Conservation (phyloP, 2,797 vertebrate species). For the Enteromius afrohamiltoni region DNA sequence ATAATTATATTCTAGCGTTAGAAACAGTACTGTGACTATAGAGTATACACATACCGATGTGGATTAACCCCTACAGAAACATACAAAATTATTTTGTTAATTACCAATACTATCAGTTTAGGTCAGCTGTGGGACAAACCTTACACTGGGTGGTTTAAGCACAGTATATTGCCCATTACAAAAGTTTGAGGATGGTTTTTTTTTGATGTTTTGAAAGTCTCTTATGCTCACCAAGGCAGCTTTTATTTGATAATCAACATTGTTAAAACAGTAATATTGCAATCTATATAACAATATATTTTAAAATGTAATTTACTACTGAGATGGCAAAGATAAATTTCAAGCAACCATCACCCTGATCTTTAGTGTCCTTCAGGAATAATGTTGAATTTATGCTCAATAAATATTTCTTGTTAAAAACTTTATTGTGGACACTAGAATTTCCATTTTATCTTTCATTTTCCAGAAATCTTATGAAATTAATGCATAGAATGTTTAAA, state of each 20-base stretch:
- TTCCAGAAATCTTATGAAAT: too few species aligned
- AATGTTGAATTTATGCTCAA: background rate
- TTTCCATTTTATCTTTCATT: too few species aligned
- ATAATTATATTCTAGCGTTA: background rate
- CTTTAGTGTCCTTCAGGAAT: background rate
- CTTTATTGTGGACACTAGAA: background rate
- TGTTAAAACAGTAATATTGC: background rate
- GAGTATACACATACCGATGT: too few species aligned
- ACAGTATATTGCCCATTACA: background rate
- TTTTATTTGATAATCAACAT: background rate
- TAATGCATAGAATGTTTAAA: background rate
- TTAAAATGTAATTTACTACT: background rate
- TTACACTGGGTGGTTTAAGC: background rate
- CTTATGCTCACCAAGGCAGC: background rate
- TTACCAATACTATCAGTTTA: too few species aligned
- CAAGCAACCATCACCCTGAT: background rate
- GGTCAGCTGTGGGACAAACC: too few species aligned
- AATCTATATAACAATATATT: background rate
- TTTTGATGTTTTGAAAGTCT: background rate
- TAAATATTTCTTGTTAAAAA: background rate
- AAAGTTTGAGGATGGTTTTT: background rate
- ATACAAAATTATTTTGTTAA: background rate
- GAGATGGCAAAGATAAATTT: background rate
- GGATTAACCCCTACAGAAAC: too few species aligned
- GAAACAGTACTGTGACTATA: background rate